These are phyloP conservation scores for Meloe dianella DNA, from an alignment of 2,888 invertebrate genomes.

Conservation along the genomic window DNA sequence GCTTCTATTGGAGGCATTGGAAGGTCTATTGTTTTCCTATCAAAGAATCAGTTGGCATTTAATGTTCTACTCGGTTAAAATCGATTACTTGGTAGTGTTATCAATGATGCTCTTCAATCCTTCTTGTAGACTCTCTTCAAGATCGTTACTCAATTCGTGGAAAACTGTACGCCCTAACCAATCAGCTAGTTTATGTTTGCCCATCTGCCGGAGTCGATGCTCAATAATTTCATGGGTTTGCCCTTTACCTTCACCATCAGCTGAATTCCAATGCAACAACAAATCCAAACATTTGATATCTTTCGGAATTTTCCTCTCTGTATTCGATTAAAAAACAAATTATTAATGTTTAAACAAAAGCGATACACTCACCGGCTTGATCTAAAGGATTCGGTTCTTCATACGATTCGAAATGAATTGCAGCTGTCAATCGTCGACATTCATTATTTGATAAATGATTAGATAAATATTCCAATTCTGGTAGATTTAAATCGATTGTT, in stretches of 20 bases:
- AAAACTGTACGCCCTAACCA: constrained; percentile 68
- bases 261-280: constrained; percentile 66
- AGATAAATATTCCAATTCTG: constrained; percentile 63
- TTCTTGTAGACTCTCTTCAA: constrained; percentile 48
- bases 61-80: not conserved
- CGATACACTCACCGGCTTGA: constrained; percentile 54
- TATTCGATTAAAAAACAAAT: constrained; percentile 2
- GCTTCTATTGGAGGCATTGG: constrained; percentile 34
- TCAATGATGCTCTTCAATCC: constrained; percentile 46
- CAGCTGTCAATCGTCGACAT: constrained; percentile 65
- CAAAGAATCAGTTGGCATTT: not conserved
- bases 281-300: constrained; percentile 64
- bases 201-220: constrained; percentile 66
- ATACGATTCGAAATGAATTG: constrained; percentile 63
- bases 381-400: constrained; percentile 59
- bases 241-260: constrained; percentile 62
- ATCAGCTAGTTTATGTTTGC: constrained; percentile 64
- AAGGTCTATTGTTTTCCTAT: constrained; percentile 20
- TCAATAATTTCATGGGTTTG: constrained; percentile 65
- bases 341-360: constrained; percentile 4
- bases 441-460: constrained; percentile 64
- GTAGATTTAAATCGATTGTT: constrained; percentile 55
- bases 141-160: constrained; percentile 62
- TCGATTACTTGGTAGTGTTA: constrained; percentile 23
- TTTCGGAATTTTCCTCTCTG: constrained; percentile 60